Evolutionary conservation across 2,113 vertebrate genomes (phyloP), one percentile per base, ranked within the genome.

Genomic region (Lophius piscatorius): DNA sequence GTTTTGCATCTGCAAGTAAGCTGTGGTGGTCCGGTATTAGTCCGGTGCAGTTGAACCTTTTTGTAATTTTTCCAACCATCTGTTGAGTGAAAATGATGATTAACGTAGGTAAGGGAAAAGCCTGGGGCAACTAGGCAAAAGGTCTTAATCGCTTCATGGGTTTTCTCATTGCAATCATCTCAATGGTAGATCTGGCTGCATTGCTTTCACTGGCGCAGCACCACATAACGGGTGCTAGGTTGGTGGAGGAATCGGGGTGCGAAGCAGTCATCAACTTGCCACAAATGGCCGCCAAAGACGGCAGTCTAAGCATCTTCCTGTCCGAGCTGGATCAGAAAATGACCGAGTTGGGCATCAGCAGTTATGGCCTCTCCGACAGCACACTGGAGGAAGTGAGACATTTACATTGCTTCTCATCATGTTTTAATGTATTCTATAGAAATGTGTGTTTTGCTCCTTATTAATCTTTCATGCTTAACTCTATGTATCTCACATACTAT

Each of bases 301-400:
- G 92, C 13, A 81, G 91, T 21, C 92, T 97, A 0, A 88, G 81
- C 1, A 3, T 78, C 9, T 92, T 97, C 18, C 91, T 98, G 79
- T 59, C 4, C 0, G 91, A 94, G 57, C 87, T 98, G 77, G 94
- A 98, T 0, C 21, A 41, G 1, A 89, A 6, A 13, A 86, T 94
- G 63, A 45, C 10, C 0, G 91, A 94, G 0, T 74, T 97, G 57
- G 91, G 92, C 26, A 66, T 96, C 44, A 78, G 85, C 12, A 88
- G 94, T 87, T 98, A 95, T 0, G 93, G 94, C 23, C 88, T 96
- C 64, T 95, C 95, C 0, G 93, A 96, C 84, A 95, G 94, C 80
- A 93, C 91, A 6, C 89, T 98, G 23, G 94, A 97, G 70, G 95
- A 98, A 93, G 95, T 95, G 48, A 76, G 62, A 29, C 1, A 18